Evolutionary conservation across 2,888 invertebrate species (phyloP), one percentile per base, ranked within the genome.

Genomic region (Steromphala cineraria): DNA sequence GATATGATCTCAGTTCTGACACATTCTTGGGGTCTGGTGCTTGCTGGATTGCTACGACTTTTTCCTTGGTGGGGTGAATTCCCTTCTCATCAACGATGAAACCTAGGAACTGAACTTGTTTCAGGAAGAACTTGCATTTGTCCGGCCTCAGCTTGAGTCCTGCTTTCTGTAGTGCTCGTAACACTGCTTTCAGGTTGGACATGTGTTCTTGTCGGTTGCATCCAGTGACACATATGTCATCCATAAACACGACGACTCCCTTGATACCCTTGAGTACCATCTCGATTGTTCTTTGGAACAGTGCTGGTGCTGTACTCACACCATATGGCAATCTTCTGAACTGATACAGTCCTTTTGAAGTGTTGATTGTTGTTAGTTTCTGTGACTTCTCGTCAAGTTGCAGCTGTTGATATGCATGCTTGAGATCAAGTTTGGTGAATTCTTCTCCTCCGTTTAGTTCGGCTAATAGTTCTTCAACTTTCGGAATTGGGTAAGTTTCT

Each of bases 401-500:
- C 79, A 82, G 79, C 19, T 84, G 81, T 46, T 78, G 28, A 81
- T 79, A 82, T 17, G 79, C 80, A 75, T 67, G 56, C 5, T 67
- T 71, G 19, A 84, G 53, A 78, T 84, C 79, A 5, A 83, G 7
- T n/a, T 80, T 79, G n/a, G 71, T 82, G 78, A 84, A 83, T 17
- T 81, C 40, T 28, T 80, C 17, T 52, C 84, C 81, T 46, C 82
- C 79, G 8, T 80, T 62, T 21, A 84, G 52, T 19, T 67, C 71
- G 15, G 81, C 75, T 74, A 84, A 84, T 93, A 85, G 75, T 86
- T 55, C 82, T 75, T 80, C 80, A 75, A 79, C 80, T 81, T 80
- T 85, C 80, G 75, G 82, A 80, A 89, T 80, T 78, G 75, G 80
- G 67, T 84, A 81, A 40, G 89, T 86, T 40, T 89, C 87, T 53